Percentiles rank a stretch among this genome's conserved stretches.
Evolutionary conservation across 2,888 invertebrate species (phyloP).

Genomic region (Hypolimnas misippus): DNA sequence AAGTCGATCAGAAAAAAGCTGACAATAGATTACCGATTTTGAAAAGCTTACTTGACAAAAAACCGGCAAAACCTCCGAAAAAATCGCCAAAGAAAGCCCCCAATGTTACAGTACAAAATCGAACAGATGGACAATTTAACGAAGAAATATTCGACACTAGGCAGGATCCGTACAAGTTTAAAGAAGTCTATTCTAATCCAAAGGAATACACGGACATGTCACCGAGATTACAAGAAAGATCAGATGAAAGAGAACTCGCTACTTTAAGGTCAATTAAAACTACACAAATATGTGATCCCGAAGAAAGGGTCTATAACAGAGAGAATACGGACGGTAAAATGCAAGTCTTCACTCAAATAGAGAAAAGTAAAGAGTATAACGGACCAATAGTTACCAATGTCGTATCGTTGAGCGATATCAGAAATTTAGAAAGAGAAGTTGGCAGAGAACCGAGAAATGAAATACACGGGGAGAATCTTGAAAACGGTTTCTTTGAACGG

Average conservation of each 20-base stretch:
- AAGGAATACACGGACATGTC: slow-evolving; percentile 45
- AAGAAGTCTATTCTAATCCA: slow-evolving; percentile 53
- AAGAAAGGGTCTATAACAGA: slow-evolving; percentile 48
- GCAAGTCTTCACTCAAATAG: slow-evolving; percentile 68
- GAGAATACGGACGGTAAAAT: slow-evolving; percentile 71
- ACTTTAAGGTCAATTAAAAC: slow-evolving; percentile 56
- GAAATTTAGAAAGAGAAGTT: slow-evolving; percentile 58
- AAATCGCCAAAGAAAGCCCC: slow-evolving; percentile 58
- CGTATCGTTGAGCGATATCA: slow-evolving; percentile 55
- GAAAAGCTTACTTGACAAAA: slow-evolving; percentile 48
- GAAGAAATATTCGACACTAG: slow-evolving; percentile 56
- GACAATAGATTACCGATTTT: slow-evolving; percentile 38
- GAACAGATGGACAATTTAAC: slow-evolving; percentile 50
- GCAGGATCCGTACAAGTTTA: slow-evolving; percentile 57
- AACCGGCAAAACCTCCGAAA: slow-evolving; percentile 45
- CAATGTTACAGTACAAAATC: slow-evolving; percentile 62
- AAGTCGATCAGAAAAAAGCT: slow-evolving; percentile 31
- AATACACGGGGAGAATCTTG: slow-evolving; percentile 59
- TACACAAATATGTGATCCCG: slow-evolving; percentile 42
- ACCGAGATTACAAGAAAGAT: slow-evolving; percentile 38
- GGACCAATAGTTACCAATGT: slow-evolving; percentile 50
- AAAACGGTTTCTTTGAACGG: slow-evolving; percentile 66
- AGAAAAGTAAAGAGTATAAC: slow-evolving; percentile 57
- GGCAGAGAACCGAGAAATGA: slow-evolving; percentile 54
- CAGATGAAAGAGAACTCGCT: slow-evolving; percentile 56